Base-by-base conservation (phyloP, 2,797 vertebrate genomes). In the Argyrosomus regius region DNA sequence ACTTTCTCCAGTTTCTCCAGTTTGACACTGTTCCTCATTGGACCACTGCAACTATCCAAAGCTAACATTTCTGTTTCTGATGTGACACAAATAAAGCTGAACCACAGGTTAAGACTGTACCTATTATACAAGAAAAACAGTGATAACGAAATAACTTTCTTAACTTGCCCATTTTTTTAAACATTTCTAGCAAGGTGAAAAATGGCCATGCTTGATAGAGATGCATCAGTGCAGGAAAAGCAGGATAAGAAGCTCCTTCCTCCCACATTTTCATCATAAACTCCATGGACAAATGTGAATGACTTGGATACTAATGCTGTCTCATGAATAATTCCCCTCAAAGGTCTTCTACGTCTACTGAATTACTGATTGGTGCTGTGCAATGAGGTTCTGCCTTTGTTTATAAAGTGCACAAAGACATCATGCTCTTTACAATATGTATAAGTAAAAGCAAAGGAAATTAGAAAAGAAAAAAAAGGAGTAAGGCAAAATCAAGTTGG, bases 281-380 rank as follows among this genome's bases (percentile, higher is more conserved):
- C 61, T 57, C 20, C 4, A 26, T 14, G 35, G 31, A 75, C 24
- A 62, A 67, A 71, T 39, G 35, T 60, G 77, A 67, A 71, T 65
- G 72, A 83, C 57, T 81, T 69, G 70, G 61, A 80, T 82, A 53
- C 71, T 81, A 84, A 86, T 77, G 22, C 46, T 26, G 58, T 49
- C 28, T 62, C 48, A 80, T 88, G 81, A 82, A 88, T 84, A 77
- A 80, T 86, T 86, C 76, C 22, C 18, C 16, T 61, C 26, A 53
- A 61, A 60, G 62, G 22, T 79, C 77, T 67, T n/a, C 39, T 9
- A 49, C 48, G 74, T 62, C 54, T 75, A 0, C 46, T 75, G 78
- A 75, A 84, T 82, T 52, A 54, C 68, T 53, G 62, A 79, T 31
- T 54, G 46, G 35, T 50, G 35, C 71, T 7, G 31, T 28, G 31